Conservation (phyloP, 2,113 vertebrate genomes). For the Anoura caudifer region DNA sequence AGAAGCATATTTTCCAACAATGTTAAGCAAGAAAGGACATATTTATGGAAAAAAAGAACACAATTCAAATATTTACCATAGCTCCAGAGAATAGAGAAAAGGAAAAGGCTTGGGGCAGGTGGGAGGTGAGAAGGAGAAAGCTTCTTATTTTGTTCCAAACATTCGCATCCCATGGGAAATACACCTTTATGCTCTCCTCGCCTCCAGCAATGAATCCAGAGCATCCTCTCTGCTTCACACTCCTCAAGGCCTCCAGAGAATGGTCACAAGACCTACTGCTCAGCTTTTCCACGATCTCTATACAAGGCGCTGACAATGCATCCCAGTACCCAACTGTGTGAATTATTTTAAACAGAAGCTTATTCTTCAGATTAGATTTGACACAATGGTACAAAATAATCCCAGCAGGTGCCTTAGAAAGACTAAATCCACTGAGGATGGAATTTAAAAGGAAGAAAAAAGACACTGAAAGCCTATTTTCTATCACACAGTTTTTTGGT, state of each 20-base stretch:
- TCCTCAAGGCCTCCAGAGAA: background rate
- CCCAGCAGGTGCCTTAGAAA: constrained; percentile 37
- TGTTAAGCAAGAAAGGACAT: constrained; percentile 8
- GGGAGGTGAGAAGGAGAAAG: background rate
- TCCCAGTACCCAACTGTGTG: background rate
- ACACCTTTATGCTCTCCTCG: background rate
- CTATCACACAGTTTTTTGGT: background rate
- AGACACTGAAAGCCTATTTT: constrained; percentile 33
- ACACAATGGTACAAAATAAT: constrained; percentile 58
- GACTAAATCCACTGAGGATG: constrained; percentile 49
- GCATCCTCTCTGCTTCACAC: background rate
- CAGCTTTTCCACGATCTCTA: background rate
- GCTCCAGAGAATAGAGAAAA: background rate
- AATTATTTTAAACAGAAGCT: constrained; percentile 44
- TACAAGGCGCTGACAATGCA: background rate
- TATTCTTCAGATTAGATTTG: constrained; percentile 55
- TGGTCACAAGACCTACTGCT: background rate
- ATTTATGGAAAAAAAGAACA: background rate
- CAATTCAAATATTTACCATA: constrained; percentile 18
- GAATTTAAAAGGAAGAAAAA: constrained; percentile 40
- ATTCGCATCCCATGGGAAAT: background rate
- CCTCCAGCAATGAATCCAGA: background rate
- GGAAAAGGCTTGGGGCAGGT: background rate
- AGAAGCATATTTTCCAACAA: background rate
- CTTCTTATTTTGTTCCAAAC: background rate